Percentiles rank a stretch among this genome's conserved stretches.
Conservation (phyloP, 2,113 vertebrate genomes). For the Pseudorhombus dupliciocellatus region DNA sequence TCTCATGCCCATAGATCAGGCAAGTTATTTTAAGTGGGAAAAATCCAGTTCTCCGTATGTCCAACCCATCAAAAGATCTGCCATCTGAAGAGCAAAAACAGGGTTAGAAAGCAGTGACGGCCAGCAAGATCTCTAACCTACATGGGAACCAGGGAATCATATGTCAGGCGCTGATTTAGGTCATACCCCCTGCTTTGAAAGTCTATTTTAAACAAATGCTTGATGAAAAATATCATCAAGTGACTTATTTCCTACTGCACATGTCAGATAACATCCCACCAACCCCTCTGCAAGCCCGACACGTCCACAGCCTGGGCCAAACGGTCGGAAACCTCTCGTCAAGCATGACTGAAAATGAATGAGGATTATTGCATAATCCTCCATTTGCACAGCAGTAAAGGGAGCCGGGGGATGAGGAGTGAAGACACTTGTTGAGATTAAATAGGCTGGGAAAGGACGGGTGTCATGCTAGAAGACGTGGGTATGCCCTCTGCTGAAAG, state of each 20-base stretch:
- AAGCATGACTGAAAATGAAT: slow-evolving; percentile 64
- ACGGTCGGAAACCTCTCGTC: slow-evolving; percentile 45
- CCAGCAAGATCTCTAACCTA: neutral
- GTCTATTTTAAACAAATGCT: slow-evolving; percentile 14
- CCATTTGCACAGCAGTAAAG: slow-evolving; percentile 44
- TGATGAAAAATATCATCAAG: neutral
- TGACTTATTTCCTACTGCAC: neutral
- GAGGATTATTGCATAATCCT: slow-evolving; percentile 69
- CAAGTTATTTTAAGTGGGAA: neutral
- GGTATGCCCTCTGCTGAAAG: slow-evolving; percentile 13
- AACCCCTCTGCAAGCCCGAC: slow-evolving; percentile 6
- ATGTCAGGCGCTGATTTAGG: neutral
- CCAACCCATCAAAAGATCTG: neutral
- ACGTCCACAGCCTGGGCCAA: slow-evolving; percentile 20
- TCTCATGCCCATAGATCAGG: neutral
- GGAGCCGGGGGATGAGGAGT: slow-evolving; percentile 5
- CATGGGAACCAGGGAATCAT: neutral
- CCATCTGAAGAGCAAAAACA: neutral
- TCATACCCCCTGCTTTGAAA: slow-evolving; percentile 7
- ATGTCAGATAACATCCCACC: slow-evolving; percentile 15
- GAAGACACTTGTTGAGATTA: slow-evolving; percentile 41
- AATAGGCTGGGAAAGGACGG: slow-evolving; percentile 24
- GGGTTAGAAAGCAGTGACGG: neutral
- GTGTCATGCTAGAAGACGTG: slow-evolving; percentile 23
- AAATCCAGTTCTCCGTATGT: neutral